Conservation (phyloP, 2,113 vertebrate species). For the Carollia perspicillata region DNA sequence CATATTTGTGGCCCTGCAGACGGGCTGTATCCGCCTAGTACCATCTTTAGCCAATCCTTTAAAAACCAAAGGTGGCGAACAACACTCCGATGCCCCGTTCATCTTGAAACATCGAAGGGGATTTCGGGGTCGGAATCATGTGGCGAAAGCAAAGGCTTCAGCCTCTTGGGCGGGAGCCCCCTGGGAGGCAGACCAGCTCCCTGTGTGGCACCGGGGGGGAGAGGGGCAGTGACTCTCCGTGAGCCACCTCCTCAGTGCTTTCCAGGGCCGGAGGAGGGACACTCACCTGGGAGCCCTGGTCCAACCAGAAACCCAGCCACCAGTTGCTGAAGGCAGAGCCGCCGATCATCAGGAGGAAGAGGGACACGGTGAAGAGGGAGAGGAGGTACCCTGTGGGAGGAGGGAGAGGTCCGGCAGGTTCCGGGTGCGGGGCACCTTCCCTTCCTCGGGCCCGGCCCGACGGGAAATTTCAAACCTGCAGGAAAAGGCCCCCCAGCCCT, state of each 20-base stretch:
- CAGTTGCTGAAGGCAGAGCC: slow-evolving; percentile 85
- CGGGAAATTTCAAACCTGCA: neutral
- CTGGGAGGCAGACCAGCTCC: too few relatives aligned
- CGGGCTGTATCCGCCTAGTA: fast-evolving
- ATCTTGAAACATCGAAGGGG: neutral
- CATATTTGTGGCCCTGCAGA: neutral
- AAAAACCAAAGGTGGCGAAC: neutral
- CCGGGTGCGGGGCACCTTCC: fast-evolving
- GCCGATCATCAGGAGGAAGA: slow-evolving; percentile 82
- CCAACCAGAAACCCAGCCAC: slow-evolving; percentile 88
- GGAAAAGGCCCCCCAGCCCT: neutral
- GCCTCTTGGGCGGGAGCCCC: too few relatives aligned
- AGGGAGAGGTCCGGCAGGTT: neutral
- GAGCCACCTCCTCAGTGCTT: neutral
- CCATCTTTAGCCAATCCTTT: neutral
- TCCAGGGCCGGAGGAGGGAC: neutral
- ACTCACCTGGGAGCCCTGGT: slow-evolving; percentile 83
- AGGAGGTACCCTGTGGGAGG: slow-evolving; percentile 82
- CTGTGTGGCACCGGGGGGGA: fast-evolving
- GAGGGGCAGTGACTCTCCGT: too few relatives aligned
- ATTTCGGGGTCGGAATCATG: neutral
- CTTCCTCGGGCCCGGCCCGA: neutral
- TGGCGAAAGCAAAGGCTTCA: neutral
- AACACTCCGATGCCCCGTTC: neutral
- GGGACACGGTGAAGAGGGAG: slow-evolving; percentile 60